Evolutionary conservation across 2,888 invertebrate genomes (phyloP).

Genomic region (Tipula vernalis): DNA sequence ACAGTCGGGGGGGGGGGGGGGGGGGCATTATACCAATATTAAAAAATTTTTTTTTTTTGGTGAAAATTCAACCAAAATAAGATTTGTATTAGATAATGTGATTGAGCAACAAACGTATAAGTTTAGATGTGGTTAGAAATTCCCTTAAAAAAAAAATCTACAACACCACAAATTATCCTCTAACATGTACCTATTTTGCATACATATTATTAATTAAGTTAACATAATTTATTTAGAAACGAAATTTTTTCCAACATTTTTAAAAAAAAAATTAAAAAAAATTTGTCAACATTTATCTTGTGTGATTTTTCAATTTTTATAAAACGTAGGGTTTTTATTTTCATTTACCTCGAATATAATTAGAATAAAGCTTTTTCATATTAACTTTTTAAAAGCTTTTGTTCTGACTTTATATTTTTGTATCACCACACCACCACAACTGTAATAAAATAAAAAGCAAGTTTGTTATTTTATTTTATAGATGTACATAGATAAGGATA

Average conservation of each 20-base stretch:
- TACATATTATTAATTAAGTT: neutral
- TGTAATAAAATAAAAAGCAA: neutral
- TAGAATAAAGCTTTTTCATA: neutral
- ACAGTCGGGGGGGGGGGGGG: too few species aligned
- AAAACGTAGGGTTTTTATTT: neutral
- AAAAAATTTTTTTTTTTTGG: too few species aligned
- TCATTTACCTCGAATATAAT: neutral
- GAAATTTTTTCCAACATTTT: neutral
- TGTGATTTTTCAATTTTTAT: neutral
- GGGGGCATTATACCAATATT: too few species aligned
- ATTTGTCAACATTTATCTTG: neutral
- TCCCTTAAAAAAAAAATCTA: neutral
- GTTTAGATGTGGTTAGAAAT: too few species aligned
- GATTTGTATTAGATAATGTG: too few species aligned
- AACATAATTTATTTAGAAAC: neutral
- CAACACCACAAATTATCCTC: neutral
- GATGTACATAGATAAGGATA: neutral
- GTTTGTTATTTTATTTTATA: neutral
- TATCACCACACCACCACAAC: neutral
- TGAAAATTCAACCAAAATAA: too few species aligned
- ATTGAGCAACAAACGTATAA: too few species aligned
- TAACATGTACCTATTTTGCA: neutral
- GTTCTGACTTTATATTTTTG: neutral
- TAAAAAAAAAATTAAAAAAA: neutral
- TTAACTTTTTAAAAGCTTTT: neutral